These are phyloP conservation scores for Onychostoma macrolepis DNA, from an alignment of 2,113 vertebrate species.

Conservation along the genomic window DNA sequence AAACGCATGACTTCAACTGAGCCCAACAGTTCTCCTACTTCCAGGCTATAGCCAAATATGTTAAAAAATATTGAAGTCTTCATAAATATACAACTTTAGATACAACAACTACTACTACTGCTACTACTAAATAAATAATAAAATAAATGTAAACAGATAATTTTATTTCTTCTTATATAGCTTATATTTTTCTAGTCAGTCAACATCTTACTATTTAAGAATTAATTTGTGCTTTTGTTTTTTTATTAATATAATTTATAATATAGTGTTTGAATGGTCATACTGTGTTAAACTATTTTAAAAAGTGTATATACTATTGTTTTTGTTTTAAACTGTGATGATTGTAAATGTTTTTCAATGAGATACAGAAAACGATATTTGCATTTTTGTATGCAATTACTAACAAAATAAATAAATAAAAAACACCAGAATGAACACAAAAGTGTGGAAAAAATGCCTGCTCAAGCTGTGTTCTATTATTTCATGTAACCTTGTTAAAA, in stretches of 20 bases:
- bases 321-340: background rate
- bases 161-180: no score
- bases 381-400: background rate
- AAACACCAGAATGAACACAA: background rate
- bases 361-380: background rate
- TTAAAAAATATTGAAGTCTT: no score
- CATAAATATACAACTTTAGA: no score
- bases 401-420: background rate
- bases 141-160: background rate
- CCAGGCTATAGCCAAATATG: background rate
- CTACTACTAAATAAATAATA: background rate
- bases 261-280: background rate
- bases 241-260: background rate
- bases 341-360: background rate
- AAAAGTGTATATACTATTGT: background rate
- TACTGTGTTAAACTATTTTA: background rate
- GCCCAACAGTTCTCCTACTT: background rate
- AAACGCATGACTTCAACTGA: background rate
- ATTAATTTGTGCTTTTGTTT: background rate
- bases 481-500: background rate
- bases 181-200: background rate
- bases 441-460: background rate
- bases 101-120: no score
- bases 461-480: background rate
- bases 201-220: background rate